Conservation (phyloP, 2,113 vertebrate genomes). For the Centropus unirufus region DNA sequence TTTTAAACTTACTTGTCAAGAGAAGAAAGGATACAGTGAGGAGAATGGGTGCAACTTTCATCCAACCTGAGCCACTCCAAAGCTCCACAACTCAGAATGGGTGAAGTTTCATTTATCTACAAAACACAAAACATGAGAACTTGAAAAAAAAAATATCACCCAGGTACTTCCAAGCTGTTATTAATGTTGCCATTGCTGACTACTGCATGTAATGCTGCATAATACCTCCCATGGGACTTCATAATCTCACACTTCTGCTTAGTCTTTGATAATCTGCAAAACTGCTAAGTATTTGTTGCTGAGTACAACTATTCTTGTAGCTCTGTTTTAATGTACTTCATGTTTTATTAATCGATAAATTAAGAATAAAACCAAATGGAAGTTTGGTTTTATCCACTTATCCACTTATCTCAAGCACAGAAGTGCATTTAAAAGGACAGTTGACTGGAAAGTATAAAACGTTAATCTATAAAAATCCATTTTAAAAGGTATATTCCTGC, state of each 20-base stretch:
- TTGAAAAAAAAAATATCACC: background rate
- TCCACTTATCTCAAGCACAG: background rate
- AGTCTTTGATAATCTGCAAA: background rate
- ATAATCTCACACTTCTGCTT: background rate
- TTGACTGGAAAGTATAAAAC: background rate
- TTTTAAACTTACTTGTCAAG: constrained; percentile 65
- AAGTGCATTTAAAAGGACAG: background rate
- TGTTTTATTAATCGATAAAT: background rate
- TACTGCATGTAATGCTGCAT: background rate
- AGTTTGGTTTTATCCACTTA: background rate
- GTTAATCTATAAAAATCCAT: background rate
- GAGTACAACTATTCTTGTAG: background rate
- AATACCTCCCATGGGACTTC: background rate
- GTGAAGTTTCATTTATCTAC: constrained; percentile 79
- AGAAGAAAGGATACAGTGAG: constrained; percentile 36
- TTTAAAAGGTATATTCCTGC: background rate
- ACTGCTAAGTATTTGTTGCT: background rate
- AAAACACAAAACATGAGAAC: background rate
- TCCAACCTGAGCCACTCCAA: constrained; percentile 81
- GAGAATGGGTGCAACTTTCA: constrained; percentile 49
- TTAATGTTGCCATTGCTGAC: fast-evolving
- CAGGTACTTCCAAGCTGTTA: background rate
- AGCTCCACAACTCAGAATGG: constrained; percentile 58
- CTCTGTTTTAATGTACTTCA: background rate
- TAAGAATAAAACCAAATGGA: background rate